phyloP scores from a whole-genome alignment of 2,797 vertebrate species.

The Anomalospiza imberbis region DNA sequence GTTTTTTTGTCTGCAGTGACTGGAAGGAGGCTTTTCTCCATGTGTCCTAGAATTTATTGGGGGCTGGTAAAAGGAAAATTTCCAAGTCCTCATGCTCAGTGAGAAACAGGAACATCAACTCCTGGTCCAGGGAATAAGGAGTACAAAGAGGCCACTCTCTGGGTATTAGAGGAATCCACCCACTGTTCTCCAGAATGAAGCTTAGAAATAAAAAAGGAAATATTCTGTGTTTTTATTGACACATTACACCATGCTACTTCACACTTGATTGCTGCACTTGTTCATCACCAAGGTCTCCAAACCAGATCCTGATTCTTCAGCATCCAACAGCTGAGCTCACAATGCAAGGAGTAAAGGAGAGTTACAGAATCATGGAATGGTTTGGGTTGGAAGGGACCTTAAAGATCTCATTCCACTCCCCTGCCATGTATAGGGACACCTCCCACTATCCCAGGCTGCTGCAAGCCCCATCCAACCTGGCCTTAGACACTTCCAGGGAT shows the following conservation, averaged over 20 bases:
- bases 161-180: background rate
- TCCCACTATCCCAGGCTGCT: rapidly evolving
- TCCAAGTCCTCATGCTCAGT: background rate
- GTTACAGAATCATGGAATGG: background rate
- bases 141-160: background rate
- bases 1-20: background rate
- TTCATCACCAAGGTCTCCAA: background rate
- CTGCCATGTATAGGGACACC: background rate
- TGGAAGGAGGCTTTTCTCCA: background rate
- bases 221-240: background rate
- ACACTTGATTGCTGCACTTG: background rate
- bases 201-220: background rate
- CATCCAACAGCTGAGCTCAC: background rate
- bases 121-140: background rate
- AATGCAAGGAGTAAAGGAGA: background rate
- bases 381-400: background rate
- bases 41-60: background rate
- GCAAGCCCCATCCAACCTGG: rapidly evolving
- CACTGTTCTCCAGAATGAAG: background rate
- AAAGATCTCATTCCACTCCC: background rate
- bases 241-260: background rate
- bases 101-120: background rate
- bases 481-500: background rate
- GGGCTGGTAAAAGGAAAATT: background rate
- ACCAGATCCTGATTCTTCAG: background rate